These are phyloP conservation scores for Bolinopsis microptera DNA, from an alignment of 37 sponge, comb jelly and placozoan species.

Conservation along the genomic window DNA sequence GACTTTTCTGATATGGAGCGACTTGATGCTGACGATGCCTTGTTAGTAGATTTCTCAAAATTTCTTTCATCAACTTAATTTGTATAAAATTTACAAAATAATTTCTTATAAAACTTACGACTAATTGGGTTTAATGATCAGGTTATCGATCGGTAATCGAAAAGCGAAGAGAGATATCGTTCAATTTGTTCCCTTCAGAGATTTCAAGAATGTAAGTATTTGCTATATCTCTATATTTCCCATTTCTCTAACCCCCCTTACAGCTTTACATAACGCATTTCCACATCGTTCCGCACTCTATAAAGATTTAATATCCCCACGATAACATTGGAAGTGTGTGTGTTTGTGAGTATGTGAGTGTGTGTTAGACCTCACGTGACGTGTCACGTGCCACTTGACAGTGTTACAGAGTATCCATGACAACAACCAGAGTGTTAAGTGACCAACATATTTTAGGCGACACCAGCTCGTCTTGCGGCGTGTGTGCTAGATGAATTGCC, in stretches of 20 bases:
- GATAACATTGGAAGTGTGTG: too few species aligned
- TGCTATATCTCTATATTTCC: too few species aligned
- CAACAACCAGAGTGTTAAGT: too few species aligned
- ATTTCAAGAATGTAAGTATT: constrained; percentile 67
- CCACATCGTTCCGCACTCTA: background rate
- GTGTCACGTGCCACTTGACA: too few species aligned
- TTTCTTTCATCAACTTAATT: too few species aligned
- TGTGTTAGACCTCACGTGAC: too few species aligned
- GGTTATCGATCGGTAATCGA: background rate
- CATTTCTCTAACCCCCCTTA: background rate
- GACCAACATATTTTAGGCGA: constrained; percentile 41
- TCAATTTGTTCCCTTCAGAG: constrained; percentile 87
- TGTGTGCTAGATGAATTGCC: constrained; percentile 86
- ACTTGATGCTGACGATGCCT: constrained; percentile 78
- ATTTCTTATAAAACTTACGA: background rate
- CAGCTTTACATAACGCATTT: background rate
- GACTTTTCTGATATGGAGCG: constrained; percentile 77
- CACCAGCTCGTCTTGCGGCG: constrained; percentile 71
- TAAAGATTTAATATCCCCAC: too few species aligned
- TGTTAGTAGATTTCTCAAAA: constrained; percentile 75
- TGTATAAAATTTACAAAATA: too few species aligned
- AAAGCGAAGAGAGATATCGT: constrained; percentile 83
- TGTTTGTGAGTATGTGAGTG: constrained; percentile 67
- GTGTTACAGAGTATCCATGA: too few species aligned
- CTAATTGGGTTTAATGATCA: background rate